Conservation (phyloP, 2,888 invertebrate genomes). For the Lepidonotus clava region DNA sequence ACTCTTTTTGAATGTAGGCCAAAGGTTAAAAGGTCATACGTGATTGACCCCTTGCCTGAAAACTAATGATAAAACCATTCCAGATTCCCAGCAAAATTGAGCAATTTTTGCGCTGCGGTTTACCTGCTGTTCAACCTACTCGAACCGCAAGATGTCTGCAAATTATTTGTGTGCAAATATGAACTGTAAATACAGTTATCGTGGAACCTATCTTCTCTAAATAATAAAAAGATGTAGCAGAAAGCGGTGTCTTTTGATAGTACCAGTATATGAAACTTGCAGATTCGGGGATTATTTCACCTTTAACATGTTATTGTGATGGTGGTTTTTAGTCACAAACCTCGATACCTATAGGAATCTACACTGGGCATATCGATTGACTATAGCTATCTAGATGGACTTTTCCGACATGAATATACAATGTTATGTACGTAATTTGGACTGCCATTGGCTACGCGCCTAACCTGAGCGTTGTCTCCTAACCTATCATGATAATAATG, state of each 20-base stretch:
- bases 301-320: no score
- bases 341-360: not conserved
- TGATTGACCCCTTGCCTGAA: slow-evolving; percentile 1
- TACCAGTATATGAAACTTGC: no score
- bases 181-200: not conserved
- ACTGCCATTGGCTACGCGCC: slow-evolving; percentile 1
- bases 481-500: no score
- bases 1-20: not conserved
- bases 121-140: not conserved
- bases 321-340: not conserved
- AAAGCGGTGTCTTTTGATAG: no score
- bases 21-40: not conserved
- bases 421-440: not conserved
- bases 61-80: not conserved
- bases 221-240: no score
- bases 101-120: not conserved
- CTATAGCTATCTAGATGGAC: not conserved
- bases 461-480: no score
- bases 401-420: not conserved
- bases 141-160: not conserved
- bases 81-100: not conserved
- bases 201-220: no score
- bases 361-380: not conserved
- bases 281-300: no score
- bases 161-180: not conserved